Evolutionary conservation across 2,888 invertebrate genomes (phyloP).

Genomic region (Cosmia pyralina): DNA sequence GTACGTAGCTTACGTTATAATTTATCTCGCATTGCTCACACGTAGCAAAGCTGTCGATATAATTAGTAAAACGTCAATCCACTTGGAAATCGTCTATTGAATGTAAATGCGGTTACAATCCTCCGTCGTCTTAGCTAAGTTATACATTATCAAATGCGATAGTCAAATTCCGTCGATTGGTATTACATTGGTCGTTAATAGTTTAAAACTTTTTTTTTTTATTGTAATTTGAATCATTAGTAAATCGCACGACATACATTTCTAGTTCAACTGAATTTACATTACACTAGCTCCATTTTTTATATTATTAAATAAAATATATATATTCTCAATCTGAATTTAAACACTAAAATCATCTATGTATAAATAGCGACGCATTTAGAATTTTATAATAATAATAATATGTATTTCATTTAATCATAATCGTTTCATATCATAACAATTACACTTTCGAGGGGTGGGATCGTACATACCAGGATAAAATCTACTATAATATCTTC

Average conservation of each 20-base stretch:
- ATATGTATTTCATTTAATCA: constrained; percentile 79
- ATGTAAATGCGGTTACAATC: constrained; percentile 84
- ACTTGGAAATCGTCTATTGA: constrained; percentile 77
- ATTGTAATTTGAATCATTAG: constrained; percentile 67
- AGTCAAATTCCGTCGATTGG: constrained; percentile 80
- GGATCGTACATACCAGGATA: constrained; percentile 79
- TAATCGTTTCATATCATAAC: constrained; percentile 79
- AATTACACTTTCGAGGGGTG: constrained; percentile 82
- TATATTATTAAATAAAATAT: constrained; percentile 83
- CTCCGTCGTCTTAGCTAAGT: constrained; percentile 71
- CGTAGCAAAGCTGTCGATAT: constrained; percentile 76
- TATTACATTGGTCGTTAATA: constrained; percentile 83
- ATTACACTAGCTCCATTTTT: constrained; percentile 81
- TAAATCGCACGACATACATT: constrained; percentile 84
- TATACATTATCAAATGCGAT: constrained; percentile 78
- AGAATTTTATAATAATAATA: constrained; percentile 75
- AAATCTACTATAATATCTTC: constrained; percentile 76
- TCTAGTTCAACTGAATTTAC: constrained; percentile 85
- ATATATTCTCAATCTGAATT: constrained; percentile 86
- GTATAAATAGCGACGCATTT: constrained; percentile 89
- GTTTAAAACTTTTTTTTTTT: constrained; percentile 78
- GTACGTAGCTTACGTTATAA: constrained; percentile 82
- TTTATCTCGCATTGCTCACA: constrained; percentile 68
- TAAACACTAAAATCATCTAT: constrained; percentile 85
- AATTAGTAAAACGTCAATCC: constrained; percentile 71